A percentile compares a stretch with the other conserved stretches of the same genome.
Evolutionary conservation across 2,888 invertebrate species (phyloP).

Genomic region (Chrysotoxum bicinctum): DNA sequence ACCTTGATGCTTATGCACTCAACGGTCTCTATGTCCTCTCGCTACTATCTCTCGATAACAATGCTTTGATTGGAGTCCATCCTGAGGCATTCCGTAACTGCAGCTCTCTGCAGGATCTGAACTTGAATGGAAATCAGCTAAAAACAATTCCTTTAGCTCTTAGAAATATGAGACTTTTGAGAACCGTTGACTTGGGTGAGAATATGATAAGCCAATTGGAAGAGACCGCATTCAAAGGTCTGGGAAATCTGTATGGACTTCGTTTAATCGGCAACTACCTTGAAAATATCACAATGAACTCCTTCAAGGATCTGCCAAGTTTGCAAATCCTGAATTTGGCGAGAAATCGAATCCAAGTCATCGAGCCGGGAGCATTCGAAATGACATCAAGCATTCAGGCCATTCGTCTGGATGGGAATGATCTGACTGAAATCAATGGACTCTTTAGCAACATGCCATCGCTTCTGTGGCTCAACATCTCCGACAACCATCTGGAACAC

Average conservation of each 20-base stretch:
- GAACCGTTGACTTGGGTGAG: slow-evolving; percentile 95
- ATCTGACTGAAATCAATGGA: slow-evolving; percentile 90
- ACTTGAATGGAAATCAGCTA: slow-evolving; percentile 93
- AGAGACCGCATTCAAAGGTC: slow-evolving; percentile 90
- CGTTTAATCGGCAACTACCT: slow-evolving; percentile 94
- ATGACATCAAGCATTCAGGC: slow-evolving; percentile 91
- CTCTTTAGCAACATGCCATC: slow-evolving; percentile 92
- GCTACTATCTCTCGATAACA: slow-evolving; percentile 92
- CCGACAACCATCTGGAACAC: slow-evolving; percentile 93
- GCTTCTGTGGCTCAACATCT: slow-evolving; percentile 94
- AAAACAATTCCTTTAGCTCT: slow-evolving; percentile 91
- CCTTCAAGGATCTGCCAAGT: slow-evolving; percentile 90
- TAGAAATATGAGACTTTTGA: slow-evolving; percentile 91
- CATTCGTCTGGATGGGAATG: slow-evolving; percentile 92
- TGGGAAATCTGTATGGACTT: slow-evolving; percentile 93
- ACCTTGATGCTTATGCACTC: slow-evolving; percentile 92
- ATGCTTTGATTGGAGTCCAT: slow-evolving; percentile 91
- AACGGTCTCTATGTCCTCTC: slow-evolving; percentile 94
- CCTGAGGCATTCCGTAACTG: slow-evolving; percentile 95
- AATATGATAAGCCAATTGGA: slow-evolving; percentile 92
- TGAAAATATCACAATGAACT: slow-evolving; percentile 90
- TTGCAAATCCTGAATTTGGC: slow-evolving; percentile 94
- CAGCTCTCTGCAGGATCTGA: slow-evolving; percentile 93
- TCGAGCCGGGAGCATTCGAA: slow-evolving; percentile 92
- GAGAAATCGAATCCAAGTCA: slow-evolving; percentile 89